phyloP scores from a whole-genome alignment of 2,888 invertebrate genomes.

The Hololepta plana region DNA sequence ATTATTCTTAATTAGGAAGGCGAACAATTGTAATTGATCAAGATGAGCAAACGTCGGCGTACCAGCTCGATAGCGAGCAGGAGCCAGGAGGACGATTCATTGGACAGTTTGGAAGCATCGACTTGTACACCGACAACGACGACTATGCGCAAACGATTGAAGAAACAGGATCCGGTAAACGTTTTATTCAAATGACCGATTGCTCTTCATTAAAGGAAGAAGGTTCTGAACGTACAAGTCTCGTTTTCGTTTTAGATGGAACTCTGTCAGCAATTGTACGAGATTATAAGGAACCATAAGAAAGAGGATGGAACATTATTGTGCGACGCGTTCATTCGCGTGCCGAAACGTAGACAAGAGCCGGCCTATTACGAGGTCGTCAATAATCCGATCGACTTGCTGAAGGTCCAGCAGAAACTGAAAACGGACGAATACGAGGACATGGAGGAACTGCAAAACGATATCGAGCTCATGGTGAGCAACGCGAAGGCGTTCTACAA shows the following conservation, averaged over 20 bases:
- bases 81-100: constrained; percentile 51
- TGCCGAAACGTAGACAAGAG: constrained; percentile 84
- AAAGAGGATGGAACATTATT: constrained; percentile 80
- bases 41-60: constrained; percentile 62
- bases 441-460: constrained; percentile 75
- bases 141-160: constrained; percentile 39
- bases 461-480: constrained; percentile 78
- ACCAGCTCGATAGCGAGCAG: constrained; percentile 67
- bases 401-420: constrained; percentile 89
- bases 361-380: constrained; percentile 86
- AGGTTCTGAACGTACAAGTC: background rate
- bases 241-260: constrained; percentile 40
- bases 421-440: constrained; percentile 95
- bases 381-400: constrained; percentile 83
- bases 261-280: constrained; percentile 82
- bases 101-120: constrained; percentile 42
- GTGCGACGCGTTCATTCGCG: constrained; percentile 88
- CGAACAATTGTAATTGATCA: too few species aligned
- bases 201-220: constrained; percentile 1
- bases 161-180: constrained; percentile 59
- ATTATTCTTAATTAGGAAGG: too few species aligned
- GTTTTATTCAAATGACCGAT: constrained; percentile 7
- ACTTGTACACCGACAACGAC: constrained; percentile 31
- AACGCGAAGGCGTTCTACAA: constrained; percentile 96
- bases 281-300: constrained; percentile 75